Evolutionary conservation across 2,113 vertebrate species (phyloP).

Genomic region (Myrmophylax atrothorax): DNA sequence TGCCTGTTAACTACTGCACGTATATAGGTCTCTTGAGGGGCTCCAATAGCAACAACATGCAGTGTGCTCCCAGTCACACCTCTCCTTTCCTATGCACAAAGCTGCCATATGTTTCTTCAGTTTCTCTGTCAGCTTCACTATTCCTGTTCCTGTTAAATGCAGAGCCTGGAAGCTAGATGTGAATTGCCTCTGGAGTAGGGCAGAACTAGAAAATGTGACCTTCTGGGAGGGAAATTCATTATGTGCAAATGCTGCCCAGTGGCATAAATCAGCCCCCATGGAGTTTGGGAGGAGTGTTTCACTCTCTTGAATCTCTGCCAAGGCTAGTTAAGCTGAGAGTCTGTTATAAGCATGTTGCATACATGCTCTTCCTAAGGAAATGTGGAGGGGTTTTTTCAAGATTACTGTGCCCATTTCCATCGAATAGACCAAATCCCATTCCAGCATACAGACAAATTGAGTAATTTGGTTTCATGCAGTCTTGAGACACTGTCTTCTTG

Average conservation of each 20-base stretch:
- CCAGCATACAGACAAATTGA: background rate
- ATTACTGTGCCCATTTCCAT: background rate
- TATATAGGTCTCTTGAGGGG: background rate
- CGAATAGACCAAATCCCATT: background rate
- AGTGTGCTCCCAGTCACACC: background rate
- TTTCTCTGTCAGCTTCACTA: constrained; percentile 8
- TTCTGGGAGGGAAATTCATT: background rate
- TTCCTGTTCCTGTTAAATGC: background rate
- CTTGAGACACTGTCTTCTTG: background rate
- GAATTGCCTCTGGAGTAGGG: background rate
- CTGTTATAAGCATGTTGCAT: background rate
- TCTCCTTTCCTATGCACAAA: background rate
- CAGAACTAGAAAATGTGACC: background rate
- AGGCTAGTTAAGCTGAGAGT: background rate
- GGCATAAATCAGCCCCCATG: background rate
- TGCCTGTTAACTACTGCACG: background rate
- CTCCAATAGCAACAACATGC: background rate
- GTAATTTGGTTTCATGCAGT: constrained; percentile 4
- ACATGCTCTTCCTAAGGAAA: background rate
- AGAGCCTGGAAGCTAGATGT: background rate
- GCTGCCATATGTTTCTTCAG: constrained; percentile 22
- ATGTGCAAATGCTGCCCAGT: constrained; percentile 12
- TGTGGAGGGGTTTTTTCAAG: background rate
- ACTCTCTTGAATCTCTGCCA: background rate
- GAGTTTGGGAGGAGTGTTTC: background rate